phyloP scores from a whole-genome alignment of 2,888 invertebrate genomes.

The Ptychoptera contaminata region DNA sequence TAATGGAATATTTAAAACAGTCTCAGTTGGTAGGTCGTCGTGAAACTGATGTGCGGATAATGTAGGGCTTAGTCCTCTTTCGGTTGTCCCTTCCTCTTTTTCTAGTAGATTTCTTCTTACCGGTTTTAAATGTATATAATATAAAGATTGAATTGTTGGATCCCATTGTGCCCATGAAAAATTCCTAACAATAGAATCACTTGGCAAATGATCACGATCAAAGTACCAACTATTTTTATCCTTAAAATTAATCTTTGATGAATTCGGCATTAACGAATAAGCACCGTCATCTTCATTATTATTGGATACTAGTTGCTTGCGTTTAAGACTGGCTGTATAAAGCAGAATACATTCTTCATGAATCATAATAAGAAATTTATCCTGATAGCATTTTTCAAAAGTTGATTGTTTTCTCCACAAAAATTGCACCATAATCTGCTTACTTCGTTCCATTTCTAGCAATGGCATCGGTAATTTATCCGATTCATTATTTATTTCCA shows the following conservation, averaged over 20 bases:
- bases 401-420: conserved; percentile 23
- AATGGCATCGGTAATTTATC: conserved; percentile 22
- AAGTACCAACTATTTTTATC: conserved; percentile 32
- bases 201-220: conserved; percentile 36
- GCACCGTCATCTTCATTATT: background rate
- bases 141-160: conserved; percentile 50
- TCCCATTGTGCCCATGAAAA: conserved; percentile 86
- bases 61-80: conserved; percentile 48
- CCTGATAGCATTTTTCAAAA: conserved; percentile 23
- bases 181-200: conserved; percentile 45
- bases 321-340: background rate
- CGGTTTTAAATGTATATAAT: conserved; percentile 67
- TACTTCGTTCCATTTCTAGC: conserved; percentile 39
- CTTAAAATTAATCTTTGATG: no score
- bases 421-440: conserved; percentile 69
- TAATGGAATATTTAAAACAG: conserved; percentile 71
- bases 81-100: conserved; percentile 44
- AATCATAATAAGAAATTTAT: conserved; percentile 55
- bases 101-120: conserved; percentile 47
- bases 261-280: background rate
- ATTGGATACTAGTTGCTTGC: conserved; percentile 5
- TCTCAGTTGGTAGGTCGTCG: conserved; percentile 71
- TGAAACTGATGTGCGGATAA: conserved; percentile 76
- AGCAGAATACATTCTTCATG: conserved; percentile 58
- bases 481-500: conserved; percentile 36